These are phyloP conservation scores for Chionodraco myersi DNA, from an alignment of 2,113 vertebrate species.

Conservation along the genomic window DNA sequence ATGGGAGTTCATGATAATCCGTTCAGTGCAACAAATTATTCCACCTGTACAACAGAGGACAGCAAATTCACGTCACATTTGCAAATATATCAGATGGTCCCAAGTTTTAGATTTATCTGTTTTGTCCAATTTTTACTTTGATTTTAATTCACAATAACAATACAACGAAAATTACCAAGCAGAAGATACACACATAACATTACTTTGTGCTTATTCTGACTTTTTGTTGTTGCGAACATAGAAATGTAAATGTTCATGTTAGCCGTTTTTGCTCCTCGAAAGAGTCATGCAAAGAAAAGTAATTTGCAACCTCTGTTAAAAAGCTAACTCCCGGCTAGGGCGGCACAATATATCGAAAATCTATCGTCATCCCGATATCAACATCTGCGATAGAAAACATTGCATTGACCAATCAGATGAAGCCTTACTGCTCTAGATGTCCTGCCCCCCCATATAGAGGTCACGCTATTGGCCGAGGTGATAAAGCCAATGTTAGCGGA, in stretches of 20 bases:
- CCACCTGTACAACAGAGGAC: neutral
- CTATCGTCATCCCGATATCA: no score
- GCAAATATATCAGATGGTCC: neutral
- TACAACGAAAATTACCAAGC: no score
- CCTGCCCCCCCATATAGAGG: no score
- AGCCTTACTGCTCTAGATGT: no score
- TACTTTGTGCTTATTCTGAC: neutral
- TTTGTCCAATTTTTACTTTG: neutral
- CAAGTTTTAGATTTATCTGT: neutral
- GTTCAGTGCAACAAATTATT: neutral
- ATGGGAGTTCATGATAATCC: neutral
- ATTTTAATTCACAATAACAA: no score
- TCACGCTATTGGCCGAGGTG: no score
- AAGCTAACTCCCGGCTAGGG: no score
- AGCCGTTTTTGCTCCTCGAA: neutral
- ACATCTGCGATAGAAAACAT: no score
- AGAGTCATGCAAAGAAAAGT: neutral
- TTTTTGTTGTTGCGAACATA: neutral
- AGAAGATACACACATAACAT: neutral
- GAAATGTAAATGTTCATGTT: neutral
- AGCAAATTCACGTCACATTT: neutral
- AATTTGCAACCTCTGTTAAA: no score
- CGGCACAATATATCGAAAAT: no score
- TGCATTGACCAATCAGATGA: no score
- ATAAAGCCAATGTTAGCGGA: no score